A percentile compares a stretch with the other conserved stretches of the same genome.
phyloP scores from a whole-genome alignment of 2,797 vertebrate genomes.

The Cossypha heuglini region DNA sequence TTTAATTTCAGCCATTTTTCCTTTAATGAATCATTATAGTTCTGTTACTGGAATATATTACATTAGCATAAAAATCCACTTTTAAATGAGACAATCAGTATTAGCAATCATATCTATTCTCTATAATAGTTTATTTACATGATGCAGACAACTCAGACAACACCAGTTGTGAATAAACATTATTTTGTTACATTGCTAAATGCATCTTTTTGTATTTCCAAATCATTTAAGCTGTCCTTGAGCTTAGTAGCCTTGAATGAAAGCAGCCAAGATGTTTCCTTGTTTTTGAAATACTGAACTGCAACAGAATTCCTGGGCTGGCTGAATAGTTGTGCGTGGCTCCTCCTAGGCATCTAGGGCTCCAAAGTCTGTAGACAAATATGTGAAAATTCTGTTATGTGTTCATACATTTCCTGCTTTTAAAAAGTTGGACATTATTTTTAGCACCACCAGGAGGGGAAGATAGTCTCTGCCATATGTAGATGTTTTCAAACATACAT shows the following conservation, averaged over 20 bases:
- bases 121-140: background rate
- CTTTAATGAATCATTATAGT: background rate
- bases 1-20: conserved; percentile 18
- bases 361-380: background rate
- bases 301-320: background rate
- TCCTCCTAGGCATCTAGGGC: background rate
- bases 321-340: background rate
- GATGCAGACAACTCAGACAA: background rate
- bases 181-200: background rate
- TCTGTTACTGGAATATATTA: background rate
- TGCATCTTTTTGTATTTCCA: background rate
- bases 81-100: background rate
- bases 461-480: background rate
- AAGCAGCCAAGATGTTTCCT: background rate
- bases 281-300: background rate
- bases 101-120: background rate
- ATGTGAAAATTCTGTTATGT: background rate
- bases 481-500: background rate
- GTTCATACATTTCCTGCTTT: background rate
- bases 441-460: background rate
- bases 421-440: background rate
- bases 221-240: background rate
- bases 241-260: background rate
- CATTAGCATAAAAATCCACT: conserved; percentile 5
- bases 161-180: background rate